phyloP scores from a whole-genome alignment of 2,113 vertebrate genomes.

The Nothobranchius kuhntae region DNA sequence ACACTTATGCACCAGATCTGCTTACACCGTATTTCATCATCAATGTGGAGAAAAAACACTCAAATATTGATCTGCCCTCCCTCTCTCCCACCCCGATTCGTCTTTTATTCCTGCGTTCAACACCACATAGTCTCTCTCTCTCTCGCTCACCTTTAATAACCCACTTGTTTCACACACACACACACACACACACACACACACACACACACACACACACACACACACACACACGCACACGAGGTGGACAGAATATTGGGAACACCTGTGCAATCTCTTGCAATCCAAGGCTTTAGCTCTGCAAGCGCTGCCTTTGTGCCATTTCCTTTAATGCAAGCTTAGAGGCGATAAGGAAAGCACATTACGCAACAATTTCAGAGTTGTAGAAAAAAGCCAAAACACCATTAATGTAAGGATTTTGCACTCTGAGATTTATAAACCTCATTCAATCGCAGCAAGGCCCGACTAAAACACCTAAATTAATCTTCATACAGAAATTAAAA shows the following conservation, averaged over 20 bases:
- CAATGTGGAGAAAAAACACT: constrained; percentile 76
- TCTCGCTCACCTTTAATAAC: background rate
- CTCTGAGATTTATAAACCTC: background rate
- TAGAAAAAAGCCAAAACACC: constrained; percentile 3
- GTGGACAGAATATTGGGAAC: constrained; percentile 45
- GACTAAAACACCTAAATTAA: background rate
- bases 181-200: constrained; percentile 15
- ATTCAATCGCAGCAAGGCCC: background rate
- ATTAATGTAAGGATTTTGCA: background rate
- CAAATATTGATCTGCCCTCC: constrained; percentile 76
- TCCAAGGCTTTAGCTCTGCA: constrained; percentile 40
- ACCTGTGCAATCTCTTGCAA: constrained; percentile 71
- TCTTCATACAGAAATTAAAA: background rate
- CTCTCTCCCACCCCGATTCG: constrained; percentile 18
- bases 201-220: constrained; percentile 9
- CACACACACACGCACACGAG: constrained; percentile 14
- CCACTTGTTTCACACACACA: constrained; percentile 13
- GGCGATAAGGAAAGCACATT: constrained; percentile 1
- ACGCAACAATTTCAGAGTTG: background rate
- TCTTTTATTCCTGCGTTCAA: too few species aligned
- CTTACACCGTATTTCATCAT: constrained; percentile 84
- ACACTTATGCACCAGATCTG: constrained; percentile 76
- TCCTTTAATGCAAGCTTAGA: constrained; percentile 1
- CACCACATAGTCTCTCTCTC: too few species aligned
- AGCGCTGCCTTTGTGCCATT: constrained; percentile 16